phyloP scores from a whole-genome alignment of 2,888 invertebrate species.

The Torymus auratus region DNA sequence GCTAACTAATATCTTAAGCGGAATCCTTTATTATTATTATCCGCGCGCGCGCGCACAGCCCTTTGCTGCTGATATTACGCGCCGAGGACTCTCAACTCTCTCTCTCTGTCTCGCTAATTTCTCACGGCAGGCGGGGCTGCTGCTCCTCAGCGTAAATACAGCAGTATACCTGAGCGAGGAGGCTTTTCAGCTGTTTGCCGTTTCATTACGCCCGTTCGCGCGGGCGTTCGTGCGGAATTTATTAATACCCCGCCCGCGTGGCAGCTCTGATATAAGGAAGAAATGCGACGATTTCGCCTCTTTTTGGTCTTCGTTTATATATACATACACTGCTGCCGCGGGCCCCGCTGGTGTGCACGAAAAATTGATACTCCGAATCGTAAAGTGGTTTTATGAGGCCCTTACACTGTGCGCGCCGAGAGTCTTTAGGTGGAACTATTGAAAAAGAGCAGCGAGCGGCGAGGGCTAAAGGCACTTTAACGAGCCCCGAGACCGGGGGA shows the following conservation, averaged over 20 bases:
- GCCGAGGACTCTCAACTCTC: background rate
- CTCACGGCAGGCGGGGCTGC: background rate
- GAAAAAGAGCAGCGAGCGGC: background rate
- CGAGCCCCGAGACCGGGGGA: constrained; percentile 2
- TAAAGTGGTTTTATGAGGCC: background rate
- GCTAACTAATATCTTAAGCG: constrained; percentile 51
- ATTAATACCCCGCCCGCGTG: no score
- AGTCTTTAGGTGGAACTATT: constrained; percentile 18
- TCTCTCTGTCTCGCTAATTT: constrained; percentile 15
- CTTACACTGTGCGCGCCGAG: background rate
- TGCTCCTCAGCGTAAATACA: background rate
- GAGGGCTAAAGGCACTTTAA: constrained; percentile 35
- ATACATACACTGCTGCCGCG: no score
- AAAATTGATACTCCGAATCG: no score
- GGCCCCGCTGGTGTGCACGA: no score
- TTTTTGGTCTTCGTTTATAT: no score
- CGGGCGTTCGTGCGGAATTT: no score
- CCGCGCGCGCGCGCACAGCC: constrained; percentile 14
- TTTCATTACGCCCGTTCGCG: no score
- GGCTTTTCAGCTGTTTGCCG: background rate
- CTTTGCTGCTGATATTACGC: constrained; percentile 21
- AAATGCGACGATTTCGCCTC: no score
- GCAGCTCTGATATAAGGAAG: no score
- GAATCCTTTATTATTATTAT: constrained; percentile 49
- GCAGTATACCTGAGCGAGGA: no score